Conservation (phyloP, 2,797 vertebrate species). For the Eleutherodactylus coqui region DNA sequence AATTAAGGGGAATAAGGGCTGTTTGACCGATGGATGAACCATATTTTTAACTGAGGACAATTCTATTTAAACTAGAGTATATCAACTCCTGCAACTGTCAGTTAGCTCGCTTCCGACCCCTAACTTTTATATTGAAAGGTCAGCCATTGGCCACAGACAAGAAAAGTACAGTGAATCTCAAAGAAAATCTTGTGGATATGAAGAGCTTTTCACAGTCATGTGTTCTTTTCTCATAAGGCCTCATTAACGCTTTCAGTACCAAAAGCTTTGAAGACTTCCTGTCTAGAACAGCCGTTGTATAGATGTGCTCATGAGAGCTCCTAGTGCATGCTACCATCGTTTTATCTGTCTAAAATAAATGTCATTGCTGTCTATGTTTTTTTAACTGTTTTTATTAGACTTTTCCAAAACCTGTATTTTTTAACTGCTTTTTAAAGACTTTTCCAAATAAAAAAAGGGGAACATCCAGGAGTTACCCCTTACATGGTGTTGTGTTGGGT, state of each 20-base stretch:
- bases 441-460: no score
- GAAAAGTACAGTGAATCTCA: conserved; percentile 64
- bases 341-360: neutral
- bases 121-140: conserved; percentile 79
- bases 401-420: no score
- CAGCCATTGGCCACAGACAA: conserved; percentile 76
- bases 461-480: no score
- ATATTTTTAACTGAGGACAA: conserved; percentile 87
- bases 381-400: no score
- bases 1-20: conserved; percentile 96
- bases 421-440: no score
- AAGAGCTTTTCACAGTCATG: conserved; percentile 44
- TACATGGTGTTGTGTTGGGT: no score
- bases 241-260: conserved; percentile 32
- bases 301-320: neutral
- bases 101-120: conserved; percentile 78
- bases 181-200: conserved; percentile 55
- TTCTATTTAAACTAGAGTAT: conserved; percentile 80
- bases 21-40: conserved; percentile 95
- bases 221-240: neutral
- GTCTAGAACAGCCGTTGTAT: neutral
- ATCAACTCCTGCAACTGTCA: conserved; percentile 79
- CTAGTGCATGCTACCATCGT: neutral
- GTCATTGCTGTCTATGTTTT: no score
- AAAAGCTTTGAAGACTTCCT: neutral